Evolutionary conservation across 2,888 invertebrate species (phyloP).

Genomic region (Anoplius nigerrimus): DNA sequence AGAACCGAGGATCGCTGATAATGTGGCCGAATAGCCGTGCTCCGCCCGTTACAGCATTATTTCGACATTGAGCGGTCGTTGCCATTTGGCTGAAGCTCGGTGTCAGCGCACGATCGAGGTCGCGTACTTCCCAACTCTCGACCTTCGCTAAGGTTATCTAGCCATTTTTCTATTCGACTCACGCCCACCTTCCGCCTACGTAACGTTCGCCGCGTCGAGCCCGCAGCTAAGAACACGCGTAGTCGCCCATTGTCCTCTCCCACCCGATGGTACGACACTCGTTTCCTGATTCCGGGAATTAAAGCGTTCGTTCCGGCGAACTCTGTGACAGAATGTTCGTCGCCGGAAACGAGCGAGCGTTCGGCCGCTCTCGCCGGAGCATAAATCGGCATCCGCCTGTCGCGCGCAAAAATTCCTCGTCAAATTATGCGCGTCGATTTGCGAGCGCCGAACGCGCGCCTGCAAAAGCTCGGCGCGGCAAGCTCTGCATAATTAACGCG

Average conservation of each 20-base stretch:
- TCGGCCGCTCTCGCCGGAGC: too few relatives aligned
- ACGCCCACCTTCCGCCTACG: slow-evolving; percentile 34
- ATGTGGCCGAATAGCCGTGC: not conserved
- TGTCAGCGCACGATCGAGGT: slow-evolving; percentile 37
- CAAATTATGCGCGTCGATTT: too few relatives aligned
- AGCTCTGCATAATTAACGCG: slow-evolving; percentile 6
- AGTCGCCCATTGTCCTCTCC: not conserved
- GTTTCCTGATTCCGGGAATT: slow-evolving; percentile 8
- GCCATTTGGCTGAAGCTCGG: slow-evolving; percentile 20
- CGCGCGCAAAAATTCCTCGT: too few relatives aligned
- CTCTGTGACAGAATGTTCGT: too few relatives aligned
- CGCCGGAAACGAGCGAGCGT: too few relatives aligned
- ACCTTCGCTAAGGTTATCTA: slow-evolving; percentile 35
- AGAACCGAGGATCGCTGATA: not conserved
- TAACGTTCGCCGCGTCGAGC: slow-evolving; percentile 6
- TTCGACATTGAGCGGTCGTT: slow-evolving; percentile 28
- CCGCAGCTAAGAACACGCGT: not conserved
- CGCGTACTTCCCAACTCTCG: slow-evolving; percentile 31
- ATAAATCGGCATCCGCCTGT: too few relatives aligned
- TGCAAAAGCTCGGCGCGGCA: not conserved
- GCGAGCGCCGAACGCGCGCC: not conserved
- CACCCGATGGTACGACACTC: not conserved
- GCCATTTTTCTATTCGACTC: slow-evolving; percentile 36
- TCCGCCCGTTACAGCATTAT: too few relatives aligned
- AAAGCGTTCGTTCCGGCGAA: too few relatives aligned